phyloP scores from a whole-genome alignment of 2,888 invertebrate genomes.

The Phragmatobia fuliginosa region DNA sequence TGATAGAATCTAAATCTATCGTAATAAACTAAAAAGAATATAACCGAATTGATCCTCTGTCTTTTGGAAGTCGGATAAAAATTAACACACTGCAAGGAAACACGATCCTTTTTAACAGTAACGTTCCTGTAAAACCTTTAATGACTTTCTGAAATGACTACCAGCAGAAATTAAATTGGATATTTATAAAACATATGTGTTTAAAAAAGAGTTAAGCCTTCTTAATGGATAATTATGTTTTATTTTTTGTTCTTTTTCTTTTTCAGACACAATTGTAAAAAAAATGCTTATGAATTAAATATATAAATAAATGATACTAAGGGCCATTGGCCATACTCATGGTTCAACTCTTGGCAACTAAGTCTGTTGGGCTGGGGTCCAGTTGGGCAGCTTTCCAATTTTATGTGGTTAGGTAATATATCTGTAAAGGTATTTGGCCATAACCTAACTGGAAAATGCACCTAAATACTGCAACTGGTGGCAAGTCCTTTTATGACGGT shows the following conservation, averaged over 20 bases:
- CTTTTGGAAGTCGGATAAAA: neutral
- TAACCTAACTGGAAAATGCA: neutral
- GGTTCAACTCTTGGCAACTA: neutral
- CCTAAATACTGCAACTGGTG: neutral
- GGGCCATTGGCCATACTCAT: neutral
- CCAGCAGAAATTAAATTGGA: too few relatives aligned
- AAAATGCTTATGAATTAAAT: too few relatives aligned
- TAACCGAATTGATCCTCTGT: neutral
- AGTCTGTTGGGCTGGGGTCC: conserved; percentile 1
- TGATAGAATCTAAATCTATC: too few relatives aligned
- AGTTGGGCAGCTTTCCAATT: conserved; percentile 9
- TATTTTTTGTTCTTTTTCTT: too few relatives aligned
- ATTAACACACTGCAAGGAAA: neutral
- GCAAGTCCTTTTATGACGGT: too few relatives aligned
- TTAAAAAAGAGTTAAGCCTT: too few relatives aligned
- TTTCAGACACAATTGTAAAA: too few relatives aligned
- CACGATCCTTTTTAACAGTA: neutral
- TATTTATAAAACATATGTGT: too few relatives aligned
- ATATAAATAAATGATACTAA: too few relatives aligned
- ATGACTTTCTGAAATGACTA: too few relatives aligned
- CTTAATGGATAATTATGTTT: too few relatives aligned
- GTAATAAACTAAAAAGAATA: too few relatives aligned
- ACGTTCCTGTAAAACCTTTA: neutral
- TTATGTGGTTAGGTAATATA: conserved; percentile 1
- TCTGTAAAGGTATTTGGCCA: neutral